Conservation (phyloP, 2,888 invertebrate species). For the Xestia rhomboidea region DNA sequence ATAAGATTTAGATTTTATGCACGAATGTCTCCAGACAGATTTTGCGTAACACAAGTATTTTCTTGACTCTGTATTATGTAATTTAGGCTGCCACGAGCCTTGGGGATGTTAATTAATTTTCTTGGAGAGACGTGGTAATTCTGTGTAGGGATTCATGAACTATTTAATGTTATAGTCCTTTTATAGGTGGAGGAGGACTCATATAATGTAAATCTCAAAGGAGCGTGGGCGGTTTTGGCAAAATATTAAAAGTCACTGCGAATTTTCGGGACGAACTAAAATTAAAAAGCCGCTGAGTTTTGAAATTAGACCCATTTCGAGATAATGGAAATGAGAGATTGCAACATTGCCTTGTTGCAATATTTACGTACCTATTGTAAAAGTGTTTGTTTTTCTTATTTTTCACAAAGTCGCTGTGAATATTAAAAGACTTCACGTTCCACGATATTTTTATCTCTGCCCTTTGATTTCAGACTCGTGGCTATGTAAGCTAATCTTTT, state of each 20-base stretch:
- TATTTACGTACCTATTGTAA: constrained; percentile 6
- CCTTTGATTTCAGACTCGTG: neutral
- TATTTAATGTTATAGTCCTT: constrained; percentile 17
- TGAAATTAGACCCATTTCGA: neutral
- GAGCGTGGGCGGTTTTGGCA: neutral
- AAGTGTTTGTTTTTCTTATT: neutral
- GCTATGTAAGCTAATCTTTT: neutral
- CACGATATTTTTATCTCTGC: neutral
- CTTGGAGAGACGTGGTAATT: constrained; percentile 25
- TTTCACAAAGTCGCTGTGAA: neutral
- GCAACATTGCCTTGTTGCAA: constrained; percentile 6
- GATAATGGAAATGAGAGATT: neutral
- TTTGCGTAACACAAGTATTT: constrained; percentile 39
- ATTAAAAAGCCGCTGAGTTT: neutral
- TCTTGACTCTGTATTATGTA: constrained; percentile 29
- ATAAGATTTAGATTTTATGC: constrained; percentile 17
- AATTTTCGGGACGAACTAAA: constrained; percentile 1
- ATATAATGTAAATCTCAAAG: constrained; percentile 14
- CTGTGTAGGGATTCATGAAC: constrained; percentile 11
- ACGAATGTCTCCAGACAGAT: constrained; percentile 26
- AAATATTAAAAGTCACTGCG: neutral
- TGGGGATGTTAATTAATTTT: constrained; percentile 42
- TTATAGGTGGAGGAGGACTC: neutral
- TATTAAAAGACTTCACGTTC: neutral
- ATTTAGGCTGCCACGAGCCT: constrained; percentile 6